A percentile compares a stretch with the other conserved stretches of the same genome.
phyloP scores from a whole-genome alignment of 2,797 vertebrate genomes.

The Cephalopachus bancanus region DNA sequence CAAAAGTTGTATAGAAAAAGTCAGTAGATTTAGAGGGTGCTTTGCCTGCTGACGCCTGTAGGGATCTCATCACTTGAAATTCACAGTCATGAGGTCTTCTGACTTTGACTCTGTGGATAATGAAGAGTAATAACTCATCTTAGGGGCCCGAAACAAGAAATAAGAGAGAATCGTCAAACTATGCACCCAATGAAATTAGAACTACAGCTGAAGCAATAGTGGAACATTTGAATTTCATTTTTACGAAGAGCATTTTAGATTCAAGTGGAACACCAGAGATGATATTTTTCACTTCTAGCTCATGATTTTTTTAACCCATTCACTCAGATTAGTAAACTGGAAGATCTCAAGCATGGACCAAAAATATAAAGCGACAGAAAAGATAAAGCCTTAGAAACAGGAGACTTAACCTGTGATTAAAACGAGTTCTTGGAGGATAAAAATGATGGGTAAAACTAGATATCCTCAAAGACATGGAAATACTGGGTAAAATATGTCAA shows the following conservation, averaged over 20 bases:
- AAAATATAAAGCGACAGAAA: not conserved
- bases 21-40: not conserved
- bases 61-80: not conserved
- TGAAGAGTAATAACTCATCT: not conserved
- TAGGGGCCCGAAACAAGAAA: not conserved
- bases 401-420: not conserved
- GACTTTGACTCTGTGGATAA: not conserved
- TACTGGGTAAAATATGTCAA: not conserved
- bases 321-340: not conserved
- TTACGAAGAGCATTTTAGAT: not conserved
- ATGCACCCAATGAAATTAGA: not conserved
- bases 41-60: not conserved
- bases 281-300: not conserved
- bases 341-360: not conserved
- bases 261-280: not conserved
- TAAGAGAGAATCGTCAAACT: not conserved
- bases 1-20: not conserved
- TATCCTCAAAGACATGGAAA: not conserved
- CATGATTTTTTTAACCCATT: not conserved
- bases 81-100: not conserved
- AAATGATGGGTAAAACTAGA: not conserved
- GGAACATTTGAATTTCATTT: constrained; percentile 14
- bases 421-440: not conserved
- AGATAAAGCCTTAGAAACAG: not conserved
- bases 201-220: not conserved